Conservation (phyloP, 2,888 invertebrate species). For the Vandiemenella viatica region DNA sequence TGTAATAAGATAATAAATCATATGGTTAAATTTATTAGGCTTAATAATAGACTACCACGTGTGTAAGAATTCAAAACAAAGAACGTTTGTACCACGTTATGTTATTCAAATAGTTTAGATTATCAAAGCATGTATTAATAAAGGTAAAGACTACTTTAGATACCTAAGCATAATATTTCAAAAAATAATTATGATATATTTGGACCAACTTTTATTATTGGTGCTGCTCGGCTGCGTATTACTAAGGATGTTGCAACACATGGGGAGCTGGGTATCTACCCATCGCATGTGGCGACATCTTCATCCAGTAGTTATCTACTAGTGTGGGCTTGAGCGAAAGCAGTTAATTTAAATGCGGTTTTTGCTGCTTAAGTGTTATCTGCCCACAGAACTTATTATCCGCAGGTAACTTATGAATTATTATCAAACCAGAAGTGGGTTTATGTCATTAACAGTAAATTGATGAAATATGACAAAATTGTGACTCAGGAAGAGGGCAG, state of each 20-base stretch:
- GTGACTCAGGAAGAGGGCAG: too few species aligned
- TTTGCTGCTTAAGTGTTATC: too few species aligned
- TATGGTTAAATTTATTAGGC: neutral
- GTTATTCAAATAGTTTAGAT: neutral
- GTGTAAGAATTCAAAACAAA: neutral
- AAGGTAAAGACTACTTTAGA: neutral
- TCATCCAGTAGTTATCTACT: neutral
- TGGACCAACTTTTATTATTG: neutral
- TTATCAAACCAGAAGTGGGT: too few species aligned
- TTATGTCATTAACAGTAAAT: too few species aligned
- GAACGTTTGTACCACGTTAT: neutral
- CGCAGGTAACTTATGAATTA: neutral
- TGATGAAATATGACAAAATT: too few species aligned
- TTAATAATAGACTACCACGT: neutral
- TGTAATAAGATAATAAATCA: neutral
- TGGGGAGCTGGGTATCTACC: neutral
- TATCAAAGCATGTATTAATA: neutral
- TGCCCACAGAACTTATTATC: neutral
- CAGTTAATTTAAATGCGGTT: neutral
- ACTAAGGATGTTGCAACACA: neutral
- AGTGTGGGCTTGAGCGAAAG: neutral
- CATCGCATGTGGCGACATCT: neutral
- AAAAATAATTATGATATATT: neutral
- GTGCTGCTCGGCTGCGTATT: neutral
- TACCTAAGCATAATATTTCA: neutral